A percentile compares a stretch with the other conserved stretches of the same genome.
These are phyloP conservation scores for Alviniconcha marisindica DNA, from an alignment of 1,140 invertebrate species.

Conservation along the genomic window DNA sequence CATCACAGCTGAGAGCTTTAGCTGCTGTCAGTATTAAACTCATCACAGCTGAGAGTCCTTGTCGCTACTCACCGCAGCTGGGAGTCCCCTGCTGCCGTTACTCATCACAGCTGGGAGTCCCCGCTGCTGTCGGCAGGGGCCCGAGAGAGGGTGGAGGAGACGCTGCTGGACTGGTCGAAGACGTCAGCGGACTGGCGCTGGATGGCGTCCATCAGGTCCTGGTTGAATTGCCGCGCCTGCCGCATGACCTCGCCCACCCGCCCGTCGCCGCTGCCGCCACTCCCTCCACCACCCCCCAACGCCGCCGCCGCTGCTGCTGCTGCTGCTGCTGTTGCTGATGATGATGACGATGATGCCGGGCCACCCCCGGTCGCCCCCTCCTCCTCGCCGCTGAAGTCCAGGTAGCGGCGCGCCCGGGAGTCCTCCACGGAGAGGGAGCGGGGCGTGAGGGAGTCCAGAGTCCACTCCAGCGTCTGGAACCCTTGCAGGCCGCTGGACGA, in stretches of 20 bases:
- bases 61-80: too few species aligned
- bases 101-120: too few species aligned
- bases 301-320: conserved; percentile 18
- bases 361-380: not conserved
- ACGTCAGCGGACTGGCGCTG: conserved; percentile 28
- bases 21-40: too few species aligned
- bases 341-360: too few species aligned
- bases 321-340: too few species aligned
- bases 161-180: conserved; percentile 38
- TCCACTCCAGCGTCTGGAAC: conserved; percentile 10
- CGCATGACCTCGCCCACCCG: not conserved
- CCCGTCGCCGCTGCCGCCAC: not conserved
- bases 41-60: too few species aligned
- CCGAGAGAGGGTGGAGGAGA: conserved; percentile 4
- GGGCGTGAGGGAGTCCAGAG: not conserved
- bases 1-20: too few species aligned
- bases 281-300: not conserved
- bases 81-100: too few species aligned
- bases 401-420: not conserved
- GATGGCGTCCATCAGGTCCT: conserved; percentile 28
- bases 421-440: not conserved
- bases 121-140: too few species aligned
- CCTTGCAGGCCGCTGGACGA: not conserved
- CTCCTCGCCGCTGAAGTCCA: conserved; percentile 1
- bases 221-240: conserved; percentile 34